Percentiles rank a stretch among this genome's conserved stretches.
phyloP scores from a whole-genome alignment of 2,888 invertebrate species.

The Ceramica pisi region DNA sequence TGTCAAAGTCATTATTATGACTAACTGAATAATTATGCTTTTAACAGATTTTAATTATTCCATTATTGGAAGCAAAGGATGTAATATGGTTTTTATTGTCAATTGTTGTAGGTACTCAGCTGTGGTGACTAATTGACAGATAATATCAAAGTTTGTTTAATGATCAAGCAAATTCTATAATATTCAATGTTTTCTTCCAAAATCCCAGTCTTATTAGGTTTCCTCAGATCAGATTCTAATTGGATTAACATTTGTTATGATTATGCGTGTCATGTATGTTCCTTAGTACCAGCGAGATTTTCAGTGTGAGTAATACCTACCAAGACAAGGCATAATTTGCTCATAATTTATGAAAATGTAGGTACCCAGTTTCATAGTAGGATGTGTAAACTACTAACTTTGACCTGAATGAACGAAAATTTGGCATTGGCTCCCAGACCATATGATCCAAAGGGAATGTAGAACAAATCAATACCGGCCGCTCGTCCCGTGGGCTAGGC shows the following conservation, averaged over 20 bases:
- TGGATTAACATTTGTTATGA: slow-evolving; percentile 60
- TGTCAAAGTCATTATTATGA: slow-evolving; percentile 46
- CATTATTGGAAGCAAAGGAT: not conserved
- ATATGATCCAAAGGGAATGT: slow-evolving; percentile 83
- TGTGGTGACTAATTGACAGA: slow-evolving; percentile 31
- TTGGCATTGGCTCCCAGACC: slow-evolving; percentile 69
- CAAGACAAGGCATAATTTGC: slow-evolving; percentile 13
- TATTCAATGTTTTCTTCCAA: slow-evolving; percentile 2
- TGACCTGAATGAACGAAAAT: slow-evolving; percentile 50
- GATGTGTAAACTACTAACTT: slow-evolving; percentile 34
- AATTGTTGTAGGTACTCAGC: slow-evolving; percentile 28
- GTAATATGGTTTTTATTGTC: not conserved
- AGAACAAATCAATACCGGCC: slow-evolving; percentile 88
- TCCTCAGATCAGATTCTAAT: slow-evolving; percentile 60
- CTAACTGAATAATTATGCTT: slow-evolving; percentile 18
- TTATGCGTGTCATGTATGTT: slow-evolving; percentile 31
- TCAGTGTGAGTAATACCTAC: slow-evolving; percentile 13
- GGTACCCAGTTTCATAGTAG: slow-evolving; percentile 15
- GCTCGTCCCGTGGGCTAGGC: slow-evolving; percentile 73
- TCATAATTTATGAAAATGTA: slow-evolving; percentile 22
- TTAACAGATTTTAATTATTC: not conserved
- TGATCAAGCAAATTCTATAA: not conserved
- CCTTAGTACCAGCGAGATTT: slow-evolving; percentile 24
- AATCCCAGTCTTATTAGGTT: slow-evolving; percentile 44
- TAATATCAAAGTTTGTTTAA: slow-evolving; percentile 19